These are phyloP conservation scores for Oconnorella tubifera DNA, from an alignment of 2,888 invertebrate genomes.

Conservation along the genomic window DNA sequence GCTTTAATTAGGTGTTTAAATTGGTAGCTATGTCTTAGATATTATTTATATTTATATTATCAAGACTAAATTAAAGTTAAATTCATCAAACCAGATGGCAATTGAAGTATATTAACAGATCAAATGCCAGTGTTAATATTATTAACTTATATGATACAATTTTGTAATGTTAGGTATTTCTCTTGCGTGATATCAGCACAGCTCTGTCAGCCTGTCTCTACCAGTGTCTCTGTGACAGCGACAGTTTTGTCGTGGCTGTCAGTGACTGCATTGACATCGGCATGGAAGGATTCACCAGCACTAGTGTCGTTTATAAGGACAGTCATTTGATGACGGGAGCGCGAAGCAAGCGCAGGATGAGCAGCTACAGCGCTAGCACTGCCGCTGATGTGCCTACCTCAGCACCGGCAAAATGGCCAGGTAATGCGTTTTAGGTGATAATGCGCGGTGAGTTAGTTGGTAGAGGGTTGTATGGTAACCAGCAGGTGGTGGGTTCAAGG, in stretches of 20 bases:
- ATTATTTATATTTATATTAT: too few relatives aligned
- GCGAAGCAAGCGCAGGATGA: conserved; percentile 67
- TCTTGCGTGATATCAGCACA: conserved; percentile 87
- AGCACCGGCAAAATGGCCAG: conserved; percentile 53
- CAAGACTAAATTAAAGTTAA: too few relatives aligned
- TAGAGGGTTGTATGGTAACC: too few relatives aligned
- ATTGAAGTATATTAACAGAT: too few relatives aligned
- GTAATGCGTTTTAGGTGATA: too few relatives aligned
- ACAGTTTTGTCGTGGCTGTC: conserved; percentile 54
- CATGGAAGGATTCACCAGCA: conserved; percentile 51
- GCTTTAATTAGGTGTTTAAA: too few relatives aligned
- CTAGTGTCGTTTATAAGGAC: conserved; percentile 57
- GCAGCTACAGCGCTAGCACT: conserved; percentile 42
- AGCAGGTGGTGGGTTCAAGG: too few relatives aligned
- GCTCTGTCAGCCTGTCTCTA: conserved; percentile 98
- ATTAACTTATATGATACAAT: conserved; percentile 60
- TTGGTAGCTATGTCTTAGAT: too few relatives aligned
- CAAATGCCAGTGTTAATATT: too few relatives aligned
- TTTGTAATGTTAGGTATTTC: conserved; percentile 77
- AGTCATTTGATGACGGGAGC: conserved; percentile 68
- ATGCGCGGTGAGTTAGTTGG: conserved; percentile 2
- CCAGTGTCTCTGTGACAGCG: conserved; percentile 80
- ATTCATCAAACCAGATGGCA: too few relatives aligned
- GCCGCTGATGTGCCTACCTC: conserved; percentile 49
- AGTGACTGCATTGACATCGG: conserved; percentile 46